Percentiles rank a stretch among this genome's conserved stretches.
Evolutionary conservation across 2,797 vertebrate genomes (phyloP).

Genomic region (Halcyon leucocephala): DNA sequence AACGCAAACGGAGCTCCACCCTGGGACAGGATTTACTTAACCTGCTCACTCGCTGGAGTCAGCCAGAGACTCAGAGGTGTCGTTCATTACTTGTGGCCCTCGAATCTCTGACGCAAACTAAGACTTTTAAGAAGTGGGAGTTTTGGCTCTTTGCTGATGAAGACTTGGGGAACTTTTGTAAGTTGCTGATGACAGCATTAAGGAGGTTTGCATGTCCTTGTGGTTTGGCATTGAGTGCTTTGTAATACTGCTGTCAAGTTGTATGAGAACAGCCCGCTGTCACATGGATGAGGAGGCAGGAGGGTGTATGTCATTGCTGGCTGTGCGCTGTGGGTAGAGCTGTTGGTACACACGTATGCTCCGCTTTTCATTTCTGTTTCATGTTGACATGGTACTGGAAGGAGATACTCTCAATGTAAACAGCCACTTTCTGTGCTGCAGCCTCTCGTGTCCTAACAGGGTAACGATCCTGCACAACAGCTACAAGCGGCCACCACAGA

Average conservation of each 20-base stretch:
- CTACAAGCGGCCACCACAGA: fast-evolving
- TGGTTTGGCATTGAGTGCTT: too few species aligned
- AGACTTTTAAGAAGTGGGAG: neutral
- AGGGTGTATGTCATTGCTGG: neutral
- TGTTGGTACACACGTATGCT: neutral
- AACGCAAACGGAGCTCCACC: neutral
- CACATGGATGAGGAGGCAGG: too few species aligned
- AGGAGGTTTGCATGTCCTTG: neutral
- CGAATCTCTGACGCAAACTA: neutral
- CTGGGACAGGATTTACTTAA: neutral
- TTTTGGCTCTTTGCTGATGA: neutral
- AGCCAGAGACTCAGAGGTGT: neutral
- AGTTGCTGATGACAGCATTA: fast-evolving
- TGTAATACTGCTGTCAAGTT: fast-evolving
- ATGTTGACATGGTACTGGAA: neutral
- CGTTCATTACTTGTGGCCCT: neutral
- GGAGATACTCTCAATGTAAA: fast-evolving
- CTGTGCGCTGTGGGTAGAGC: neutral
- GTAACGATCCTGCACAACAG: fast-evolving
- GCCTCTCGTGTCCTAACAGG: neutral
- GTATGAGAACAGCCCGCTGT: neutral
- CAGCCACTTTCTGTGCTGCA: neutral
- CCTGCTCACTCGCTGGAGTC: neutral
- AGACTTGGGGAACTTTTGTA: neutral
- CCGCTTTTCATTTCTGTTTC: neutral